Base-by-base conservation (phyloP, 2,113 vertebrate genomes). In the Leucopsar rothschildi region DNA sequence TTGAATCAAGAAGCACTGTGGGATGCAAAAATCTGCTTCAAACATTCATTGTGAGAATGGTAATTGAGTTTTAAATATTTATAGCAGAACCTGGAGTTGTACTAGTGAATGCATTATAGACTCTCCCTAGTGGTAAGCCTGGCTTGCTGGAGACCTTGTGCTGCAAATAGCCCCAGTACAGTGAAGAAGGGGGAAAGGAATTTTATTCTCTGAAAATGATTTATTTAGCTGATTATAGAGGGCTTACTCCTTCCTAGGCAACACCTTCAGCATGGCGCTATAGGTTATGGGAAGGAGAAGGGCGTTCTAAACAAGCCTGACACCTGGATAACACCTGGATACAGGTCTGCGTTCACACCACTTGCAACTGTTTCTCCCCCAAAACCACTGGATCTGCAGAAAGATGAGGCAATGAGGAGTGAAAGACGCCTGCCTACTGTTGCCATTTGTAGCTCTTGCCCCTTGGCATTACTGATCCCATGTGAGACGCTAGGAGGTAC, bases 1-100 rank as follows among this genome's bases (percentile, higher is more conserved):
- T 69, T 79, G 84, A 82, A 77, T 33, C 31, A 55, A 79, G 61
- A 87, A 76, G 84, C n/a, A 31, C 56, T 1, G 28, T 44, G 37
- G 49, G 65, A 91, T 72, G 61, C 3, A 37, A 84, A 85, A 59
- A 82, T 31, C 82, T 82, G 65, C 82, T 87, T 65, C 45, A 66
- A 84, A 80, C 0, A 0, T 49, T 91, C 79, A 39, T 63, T 89
- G 57, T 47, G 63, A 59, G 66, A 80, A 73, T 28, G 31, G 81
- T 50, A 89, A 95, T 64, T 65, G 86, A 87, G 91, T 91, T 94
- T 95, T 87, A 89, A 92, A 75, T 91, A 82, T 89, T 93, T 93
- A 86, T 81, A 27, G 52, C 59, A 73, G 82, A 77, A 92, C 80
- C 59, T 65, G 63, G 50, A 92, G 25, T 60, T 65, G 47, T 72